Base-by-base conservation (phyloP, 2,888 invertebrate species). In the Tethea ocularis region DNA sequence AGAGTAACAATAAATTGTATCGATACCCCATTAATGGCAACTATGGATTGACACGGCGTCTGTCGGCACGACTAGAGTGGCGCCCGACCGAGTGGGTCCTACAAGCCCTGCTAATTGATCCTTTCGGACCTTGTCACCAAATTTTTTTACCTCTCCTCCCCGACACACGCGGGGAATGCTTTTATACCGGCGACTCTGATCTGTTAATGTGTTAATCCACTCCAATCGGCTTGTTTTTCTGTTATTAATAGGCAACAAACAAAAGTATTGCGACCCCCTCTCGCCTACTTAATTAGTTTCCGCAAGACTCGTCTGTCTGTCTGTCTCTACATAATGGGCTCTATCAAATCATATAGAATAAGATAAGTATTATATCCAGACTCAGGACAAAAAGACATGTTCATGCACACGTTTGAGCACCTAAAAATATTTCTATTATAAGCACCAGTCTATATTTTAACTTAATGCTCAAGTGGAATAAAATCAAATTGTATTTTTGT, bases 121-220 rank as follows among this genome's bases (percentile, higher is more conserved):
- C 67, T 70, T 64, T 61, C 58, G 54, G 20, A 46, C 66, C 73
- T 69, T 80, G 81, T 82, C 84, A 79, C 78, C 74, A 59, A 71
- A 71, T 83, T 85, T 85, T 84, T 86, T 75, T 68, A 58, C 58
- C 60, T 60, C 58, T 52, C 57, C 61, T 61, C 65, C 68, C 70
- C 74, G 81, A 86, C 88, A 86, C 75, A 73, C 76, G 72, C 75
- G 81, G 78, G 86, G 89, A 90, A 90, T 87, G 90, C 89, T 91
- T 90, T 91, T 87, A 91, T 83, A 73, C 83, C 71, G 85, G 83
- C 87, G 88, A 82, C 84, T 71, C 67, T 77, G 82, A 77, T 82
- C 87, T 80, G 83, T 85, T 91, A 90, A 91, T 90, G 91, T 91
- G 88, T 91, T 91, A 91, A 91, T 91, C 89, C 90, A 89, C 87